A percentile compares a stretch with the other conserved stretches of the same genome.
These are phyloP conservation scores for Drosophila limbata DNA, from an alignment of 2,888 invertebrate species.

Conservation along the genomic window DNA sequence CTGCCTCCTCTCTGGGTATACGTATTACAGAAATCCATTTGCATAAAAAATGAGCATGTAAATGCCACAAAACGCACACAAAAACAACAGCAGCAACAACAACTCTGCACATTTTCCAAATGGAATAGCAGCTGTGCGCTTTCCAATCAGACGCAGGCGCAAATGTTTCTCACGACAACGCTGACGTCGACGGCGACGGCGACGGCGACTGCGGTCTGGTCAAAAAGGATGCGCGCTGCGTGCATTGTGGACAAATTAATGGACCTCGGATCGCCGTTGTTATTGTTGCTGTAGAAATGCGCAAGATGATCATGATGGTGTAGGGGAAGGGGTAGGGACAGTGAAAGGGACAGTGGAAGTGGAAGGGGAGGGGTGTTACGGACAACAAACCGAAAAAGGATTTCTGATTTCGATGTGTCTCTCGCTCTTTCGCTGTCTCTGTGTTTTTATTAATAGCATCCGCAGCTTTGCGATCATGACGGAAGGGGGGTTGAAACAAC, in stretches of 20 bases:
- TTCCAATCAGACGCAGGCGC: conserved; percentile 40
- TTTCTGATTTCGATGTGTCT: conserved; percentile 38
- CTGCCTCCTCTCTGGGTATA: background rate
- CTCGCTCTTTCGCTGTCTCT: conserved; percentile 4
- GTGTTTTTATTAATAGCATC: conserved; percentile 60
- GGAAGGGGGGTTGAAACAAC: conserved; percentile 56
- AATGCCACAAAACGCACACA: conserved; percentile 36
- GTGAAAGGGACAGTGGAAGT: too few relatives aligned
- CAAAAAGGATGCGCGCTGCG: conserved; percentile 63
- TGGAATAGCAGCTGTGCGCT: conserved; percentile 42
- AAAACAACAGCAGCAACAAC: background rate
- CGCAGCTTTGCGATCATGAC: conserved; percentile 35
- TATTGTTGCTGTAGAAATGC: conserved; percentile 47
- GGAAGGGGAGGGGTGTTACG: conserved; percentile 22
- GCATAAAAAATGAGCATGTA: conserved; percentile 78
- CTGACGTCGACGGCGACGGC: conserved; percentile 8
- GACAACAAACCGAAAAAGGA: conserved; percentile 39
- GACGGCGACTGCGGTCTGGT: conserved; percentile 33
- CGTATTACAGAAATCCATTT: conserved; percentile 53
- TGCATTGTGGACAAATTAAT: conserved; percentile 70
- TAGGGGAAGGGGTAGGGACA: background rate
- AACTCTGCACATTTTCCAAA: conserved; percentile 47
- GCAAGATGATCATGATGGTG: conserved; percentile 14
- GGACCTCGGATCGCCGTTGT: conserved; percentile 49
- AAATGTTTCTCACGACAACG: conserved; percentile 30